A percentile compares a stretch with the other conserved stretches of the same genome.
Conservation (phyloP, 2,797 vertebrate species). For the Sylvilagus floridanus region DNA sequence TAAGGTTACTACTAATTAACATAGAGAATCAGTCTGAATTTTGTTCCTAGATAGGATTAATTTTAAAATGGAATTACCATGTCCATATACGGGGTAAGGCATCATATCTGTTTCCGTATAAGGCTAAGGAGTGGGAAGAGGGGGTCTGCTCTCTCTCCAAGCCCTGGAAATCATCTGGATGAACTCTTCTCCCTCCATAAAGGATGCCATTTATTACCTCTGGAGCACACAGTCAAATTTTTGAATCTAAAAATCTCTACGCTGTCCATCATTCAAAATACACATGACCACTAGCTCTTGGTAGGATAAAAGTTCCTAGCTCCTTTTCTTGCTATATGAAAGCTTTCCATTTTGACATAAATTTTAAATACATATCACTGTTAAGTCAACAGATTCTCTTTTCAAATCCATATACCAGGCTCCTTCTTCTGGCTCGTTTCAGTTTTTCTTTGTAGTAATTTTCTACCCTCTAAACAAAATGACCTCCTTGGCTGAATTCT, state of each 20-base stretch:
- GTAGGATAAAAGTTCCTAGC: neutral
- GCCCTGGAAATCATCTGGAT: neutral
- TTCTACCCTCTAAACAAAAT: neutral
- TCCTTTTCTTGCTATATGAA: neutral
- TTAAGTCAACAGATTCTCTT: slow-evolving; percentile 33
- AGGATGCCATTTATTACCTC: neutral
- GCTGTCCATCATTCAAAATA: neutral
- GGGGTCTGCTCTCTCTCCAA: neutral
- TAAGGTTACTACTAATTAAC: slow-evolving; percentile 7
- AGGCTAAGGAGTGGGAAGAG: neutral
- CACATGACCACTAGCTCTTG: neutral
- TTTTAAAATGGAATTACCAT: neutral
- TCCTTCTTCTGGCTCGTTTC: neutral
- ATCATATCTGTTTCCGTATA: neutral
- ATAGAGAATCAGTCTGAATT: neutral
- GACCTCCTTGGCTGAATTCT: neutral
- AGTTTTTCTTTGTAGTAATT: slow-evolving; percentile 16
- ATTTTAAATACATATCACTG: neutral
- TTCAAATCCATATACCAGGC: neutral
- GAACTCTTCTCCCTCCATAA: neutral
- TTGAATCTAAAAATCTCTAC: neutral
- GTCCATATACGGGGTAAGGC: too few relatives aligned
- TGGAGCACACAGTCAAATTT: neutral
- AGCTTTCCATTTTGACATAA: slow-evolving; percentile 9
- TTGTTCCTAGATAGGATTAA: slow-evolving; percentile 12